Evolutionary conservation across 2,888 invertebrate species (phyloP).

Genomic region (Hydrotaea diabolus): DNA sequence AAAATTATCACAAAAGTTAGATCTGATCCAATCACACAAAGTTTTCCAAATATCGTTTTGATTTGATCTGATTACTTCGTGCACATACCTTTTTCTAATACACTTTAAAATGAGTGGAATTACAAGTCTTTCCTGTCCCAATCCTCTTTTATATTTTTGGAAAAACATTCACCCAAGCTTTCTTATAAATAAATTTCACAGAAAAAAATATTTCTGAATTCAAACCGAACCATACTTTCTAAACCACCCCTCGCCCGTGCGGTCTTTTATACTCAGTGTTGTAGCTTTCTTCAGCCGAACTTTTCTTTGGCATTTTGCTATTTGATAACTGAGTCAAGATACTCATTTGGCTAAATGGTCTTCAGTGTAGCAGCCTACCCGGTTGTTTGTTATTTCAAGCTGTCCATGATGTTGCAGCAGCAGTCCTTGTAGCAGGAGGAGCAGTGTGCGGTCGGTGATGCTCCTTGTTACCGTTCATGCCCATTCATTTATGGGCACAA

Average conservation of each 20-base stretch:
- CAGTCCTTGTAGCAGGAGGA: neutral
- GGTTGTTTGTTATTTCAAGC: constrained; percentile 7
- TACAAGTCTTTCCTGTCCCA: too few species aligned
- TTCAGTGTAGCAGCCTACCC: neutral
- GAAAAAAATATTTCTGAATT: too few species aligned
- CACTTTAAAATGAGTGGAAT: too few species aligned
- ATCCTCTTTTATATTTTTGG: too few species aligned
- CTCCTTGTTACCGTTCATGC: neutral
- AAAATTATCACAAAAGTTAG: too few species aligned
- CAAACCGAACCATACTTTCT: neutral
- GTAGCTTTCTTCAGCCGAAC: constrained; percentile 17
- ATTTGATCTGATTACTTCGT: too few species aligned
- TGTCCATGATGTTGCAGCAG: neutral
- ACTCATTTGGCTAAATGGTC: constrained; percentile 49
- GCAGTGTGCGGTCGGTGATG: neutral
- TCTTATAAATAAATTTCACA: too few species aligned
- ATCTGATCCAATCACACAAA: too few species aligned
- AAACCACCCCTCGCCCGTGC: neutral
- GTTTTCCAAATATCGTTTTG: too few species aligned
- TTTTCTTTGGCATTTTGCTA: constrained; percentile 5
- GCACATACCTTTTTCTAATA: too few species aligned
- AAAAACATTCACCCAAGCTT: too few species aligned
- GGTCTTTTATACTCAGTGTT: neutral
- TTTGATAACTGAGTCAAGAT: constrained; percentile 40
- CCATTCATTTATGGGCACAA: neutral